phyloP scores from a whole-genome alignment of 2,113 vertebrate species.

The Caracal caracal region DNA sequence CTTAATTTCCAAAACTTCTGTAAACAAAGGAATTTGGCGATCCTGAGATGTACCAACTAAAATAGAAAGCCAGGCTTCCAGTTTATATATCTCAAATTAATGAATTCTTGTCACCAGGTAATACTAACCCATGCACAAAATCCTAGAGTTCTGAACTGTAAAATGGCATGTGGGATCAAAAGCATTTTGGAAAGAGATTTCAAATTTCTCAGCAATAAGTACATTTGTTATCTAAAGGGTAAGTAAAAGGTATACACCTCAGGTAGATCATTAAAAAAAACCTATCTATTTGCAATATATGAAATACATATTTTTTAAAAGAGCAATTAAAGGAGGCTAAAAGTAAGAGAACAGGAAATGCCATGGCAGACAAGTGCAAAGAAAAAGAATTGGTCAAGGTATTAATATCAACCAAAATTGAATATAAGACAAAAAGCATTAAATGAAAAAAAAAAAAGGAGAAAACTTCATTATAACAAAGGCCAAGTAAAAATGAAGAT shows the following conservation, averaged over 20 bases:
- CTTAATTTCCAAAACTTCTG: background rate
- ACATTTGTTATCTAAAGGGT: slow-evolving; percentile 6
- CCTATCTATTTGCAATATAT: background rate
- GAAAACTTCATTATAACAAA: background rate
- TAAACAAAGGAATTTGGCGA: background rate
- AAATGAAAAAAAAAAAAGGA: background rate
- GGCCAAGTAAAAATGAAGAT: background rate
- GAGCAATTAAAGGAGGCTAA: background rate
- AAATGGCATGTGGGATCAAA: background rate
- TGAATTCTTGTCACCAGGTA: background rate
- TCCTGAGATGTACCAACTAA: background rate
- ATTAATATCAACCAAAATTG: background rate
- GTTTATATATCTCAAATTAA: slow-evolving; percentile 14
- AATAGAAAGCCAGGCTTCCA: slow-evolving; percentile 4
- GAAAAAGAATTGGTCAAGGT: background rate
- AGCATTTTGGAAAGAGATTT: background rate
- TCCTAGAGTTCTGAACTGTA: background rate
- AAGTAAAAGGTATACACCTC: background rate
- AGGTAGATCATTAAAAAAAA: slow-evolving; percentile 4
- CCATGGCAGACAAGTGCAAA: background rate
- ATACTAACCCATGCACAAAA: background rate
- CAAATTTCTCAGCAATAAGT: background rate
- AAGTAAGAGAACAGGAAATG: background rate
- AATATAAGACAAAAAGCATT: background rate
- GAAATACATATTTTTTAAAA: background rate